Evolutionary conservation across 2,888 invertebrate species (phyloP).

Genomic region (Cyclophora punctaria): DNA sequence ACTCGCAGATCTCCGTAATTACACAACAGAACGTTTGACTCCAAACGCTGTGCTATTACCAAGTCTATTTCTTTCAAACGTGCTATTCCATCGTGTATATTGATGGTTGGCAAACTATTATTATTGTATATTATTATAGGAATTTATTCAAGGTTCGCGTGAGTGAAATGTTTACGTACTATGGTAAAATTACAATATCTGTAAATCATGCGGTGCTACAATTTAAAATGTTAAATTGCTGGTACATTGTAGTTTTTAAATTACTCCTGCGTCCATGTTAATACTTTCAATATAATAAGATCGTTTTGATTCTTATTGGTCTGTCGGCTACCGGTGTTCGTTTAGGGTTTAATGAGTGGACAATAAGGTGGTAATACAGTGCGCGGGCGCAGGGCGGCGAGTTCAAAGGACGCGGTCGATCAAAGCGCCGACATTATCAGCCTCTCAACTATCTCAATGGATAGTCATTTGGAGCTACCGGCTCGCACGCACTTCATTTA

Average conservation of each 20-base stretch:
- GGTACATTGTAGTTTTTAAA: no score
- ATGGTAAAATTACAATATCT: not conserved
- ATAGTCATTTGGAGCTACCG: constrained; percentile 39
- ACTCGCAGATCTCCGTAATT: constrained; percentile 4
- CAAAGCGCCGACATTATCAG: constrained; percentile 61
- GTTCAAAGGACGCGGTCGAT: constrained; percentile 54
- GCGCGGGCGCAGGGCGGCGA: constrained; percentile 42
- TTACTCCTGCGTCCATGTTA: no score
- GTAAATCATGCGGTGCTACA: no score
- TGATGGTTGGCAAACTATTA: constrained; percentile 3
- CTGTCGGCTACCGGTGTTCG: constrained; percentile 15
- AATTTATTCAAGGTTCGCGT: constrained; percentile 16
- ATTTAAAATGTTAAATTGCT: no score
- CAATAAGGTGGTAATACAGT: constrained; percentile 34
- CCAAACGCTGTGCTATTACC: constrained; percentile 7
- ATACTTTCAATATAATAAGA: no score
- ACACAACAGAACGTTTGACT: constrained; percentile 3
- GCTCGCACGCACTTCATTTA: constrained; percentile 29
- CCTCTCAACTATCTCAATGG: constrained; percentile 48
- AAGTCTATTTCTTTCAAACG: constrained; percentile 18
- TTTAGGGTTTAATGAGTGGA: constrained; percentile 55
- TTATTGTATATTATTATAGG: constrained; percentile 15
- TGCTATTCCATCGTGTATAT: constrained; percentile 9
- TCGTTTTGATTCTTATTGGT: constrained; percentile 12
- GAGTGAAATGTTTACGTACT: constrained; percentile 9